Percentiles rank a stretch among this genome's conserved stretches.
These are phyloP conservation scores for Sardinella longiceps DNA, from an alignment of 2,797 vertebrate genomes.

Conservation along the genomic window DNA sequence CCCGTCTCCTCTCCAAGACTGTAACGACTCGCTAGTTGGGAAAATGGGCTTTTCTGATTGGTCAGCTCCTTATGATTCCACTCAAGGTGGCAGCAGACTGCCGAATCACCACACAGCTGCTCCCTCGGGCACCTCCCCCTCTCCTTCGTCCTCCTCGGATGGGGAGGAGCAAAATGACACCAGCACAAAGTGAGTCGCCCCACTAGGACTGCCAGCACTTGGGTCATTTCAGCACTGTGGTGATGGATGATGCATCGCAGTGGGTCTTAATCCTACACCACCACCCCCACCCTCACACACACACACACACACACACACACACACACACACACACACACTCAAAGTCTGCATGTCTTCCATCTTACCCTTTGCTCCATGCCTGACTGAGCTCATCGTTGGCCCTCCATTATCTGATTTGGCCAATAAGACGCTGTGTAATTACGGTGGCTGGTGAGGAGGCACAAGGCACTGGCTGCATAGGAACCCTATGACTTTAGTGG, in stretches of 20 bases:
- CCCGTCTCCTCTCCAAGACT: constrained; percentile 79
- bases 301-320: no score
- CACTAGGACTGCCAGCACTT: constrained; percentile 9
- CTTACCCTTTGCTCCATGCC: not conserved
- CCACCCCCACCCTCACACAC: no score
- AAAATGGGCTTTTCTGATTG: constrained; percentile 85
- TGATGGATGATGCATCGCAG: not conserved
- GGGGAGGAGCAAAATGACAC: constrained; percentile 86
- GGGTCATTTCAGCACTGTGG: not conserved
- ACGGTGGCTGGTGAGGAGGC: not conserved
- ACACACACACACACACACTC: no score
- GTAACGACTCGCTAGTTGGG: constrained; percentile 76
- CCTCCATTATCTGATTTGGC: not conserved
- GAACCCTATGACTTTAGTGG: no score
- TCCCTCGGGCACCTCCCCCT: constrained; percentile 81
- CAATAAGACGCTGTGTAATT: not conserved
- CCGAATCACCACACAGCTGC: constrained; percentile 79
- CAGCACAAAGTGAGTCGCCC: constrained; percentile 81
- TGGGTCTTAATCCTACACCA: not conserved
- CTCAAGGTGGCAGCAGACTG: constrained; percentile 76
- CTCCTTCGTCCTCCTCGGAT: constrained; percentile 87
- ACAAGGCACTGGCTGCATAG: no score
- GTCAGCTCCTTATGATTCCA: constrained; percentile 85
- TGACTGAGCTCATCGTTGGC: not conserved
- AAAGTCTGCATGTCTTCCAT: not conserved